Evolutionary conservation across 2,888 invertebrate genomes (phyloP).

Genomic region (Hypomecis atomaria): DNA sequence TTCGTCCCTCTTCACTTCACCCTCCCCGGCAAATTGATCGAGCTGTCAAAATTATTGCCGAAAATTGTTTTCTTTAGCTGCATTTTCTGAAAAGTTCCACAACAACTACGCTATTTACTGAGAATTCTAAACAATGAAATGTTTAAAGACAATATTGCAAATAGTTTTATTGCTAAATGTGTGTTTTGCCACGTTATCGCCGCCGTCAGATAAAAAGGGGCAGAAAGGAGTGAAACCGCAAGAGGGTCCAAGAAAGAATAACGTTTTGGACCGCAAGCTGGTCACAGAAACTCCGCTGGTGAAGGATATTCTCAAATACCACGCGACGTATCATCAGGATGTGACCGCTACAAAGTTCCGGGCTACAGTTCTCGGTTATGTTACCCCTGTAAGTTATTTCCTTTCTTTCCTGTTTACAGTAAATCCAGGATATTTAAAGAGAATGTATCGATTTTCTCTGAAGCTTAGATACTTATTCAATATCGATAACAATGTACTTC

Average conservation of each 20-base stretch:
- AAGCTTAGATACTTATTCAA: too few relatives aligned
- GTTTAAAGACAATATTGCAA: conserved; percentile 63
- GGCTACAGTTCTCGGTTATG: conserved; percentile 93
- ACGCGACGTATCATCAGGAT: conserved; percentile 90
- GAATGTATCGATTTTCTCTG: conserved; percentile 1
- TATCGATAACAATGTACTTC: too few relatives aligned
- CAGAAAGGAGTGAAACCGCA: conserved; percentile 77
- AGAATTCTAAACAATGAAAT: conserved; percentile 62
- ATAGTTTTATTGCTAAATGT: conserved; percentile 67
- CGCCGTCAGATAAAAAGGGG: conserved; percentile 76
- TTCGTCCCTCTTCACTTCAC: conserved; percentile 37
- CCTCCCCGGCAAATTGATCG: conserved; percentile 22
- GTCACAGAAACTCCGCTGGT: conserved; percentile 87
- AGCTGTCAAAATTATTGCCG: conserved; percentile 19
- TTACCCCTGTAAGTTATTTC: conserved; percentile 89
- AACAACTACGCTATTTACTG: background rate
- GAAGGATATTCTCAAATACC: conserved; percentile 90
- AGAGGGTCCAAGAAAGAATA: conserved; percentile 85
- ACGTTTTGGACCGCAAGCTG: conserved; percentile 89
- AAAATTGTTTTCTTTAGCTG: background rate
- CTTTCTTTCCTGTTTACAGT: background rate
- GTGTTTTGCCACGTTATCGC: conserved; percentile 76
- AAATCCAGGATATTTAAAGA: background rate
- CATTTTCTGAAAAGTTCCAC: conserved; percentile 9
- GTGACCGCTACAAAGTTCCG: conserved; percentile 87